Evolutionary conservation across 1,140 invertebrate species (phyloP).

Genomic region (Panagrolaimus sp.): DNA sequence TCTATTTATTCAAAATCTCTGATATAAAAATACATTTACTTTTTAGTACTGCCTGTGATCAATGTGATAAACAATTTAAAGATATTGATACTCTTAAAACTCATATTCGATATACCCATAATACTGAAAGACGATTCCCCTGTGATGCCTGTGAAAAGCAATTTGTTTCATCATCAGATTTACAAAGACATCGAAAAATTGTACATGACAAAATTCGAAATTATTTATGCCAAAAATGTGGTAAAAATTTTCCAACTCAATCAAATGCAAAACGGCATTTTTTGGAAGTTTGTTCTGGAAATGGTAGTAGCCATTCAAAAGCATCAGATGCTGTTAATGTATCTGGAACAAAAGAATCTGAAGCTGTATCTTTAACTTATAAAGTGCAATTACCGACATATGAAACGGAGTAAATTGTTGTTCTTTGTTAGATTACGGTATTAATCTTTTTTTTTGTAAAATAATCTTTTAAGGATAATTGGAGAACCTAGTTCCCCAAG

Average conservation of each 20-base stretch:
- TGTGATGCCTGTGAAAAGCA: conserved; percentile 1
- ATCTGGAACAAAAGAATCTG: too few relatives aligned
- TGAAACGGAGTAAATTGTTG: too few relatives aligned
- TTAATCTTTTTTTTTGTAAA: too few relatives aligned
- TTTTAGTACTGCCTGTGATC: conserved; percentile 15
- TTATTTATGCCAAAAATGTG: conserved; percentile 6
- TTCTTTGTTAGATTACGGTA: too few relatives aligned
- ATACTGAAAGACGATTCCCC: background rate
- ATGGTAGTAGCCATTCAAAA: too few relatives aligned
- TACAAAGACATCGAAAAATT: background rate
- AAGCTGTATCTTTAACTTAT: too few relatives aligned
- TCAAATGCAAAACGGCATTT: conserved; percentile 5
- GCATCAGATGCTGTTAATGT: too few relatives aligned
- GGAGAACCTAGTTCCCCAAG: too few relatives aligned
- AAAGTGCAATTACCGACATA: too few relatives aligned
- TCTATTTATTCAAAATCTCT: background rate
- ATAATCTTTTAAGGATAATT: too few relatives aligned
- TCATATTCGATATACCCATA: conserved; percentile 12
- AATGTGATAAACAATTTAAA: conserved; percentile 13
- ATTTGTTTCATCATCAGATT: conserved; percentile 2
- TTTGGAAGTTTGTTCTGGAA: conserved; percentile 3
- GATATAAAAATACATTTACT: background rate
- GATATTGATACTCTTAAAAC: conserved; percentile 15
- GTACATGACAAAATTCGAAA: conserved; percentile 1
- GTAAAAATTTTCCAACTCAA: background rate